Evolutionary conservation across 92 coral and sea anemone genomes (phyloP).

Genomic region (Palythoa grandiflora): DNA sequence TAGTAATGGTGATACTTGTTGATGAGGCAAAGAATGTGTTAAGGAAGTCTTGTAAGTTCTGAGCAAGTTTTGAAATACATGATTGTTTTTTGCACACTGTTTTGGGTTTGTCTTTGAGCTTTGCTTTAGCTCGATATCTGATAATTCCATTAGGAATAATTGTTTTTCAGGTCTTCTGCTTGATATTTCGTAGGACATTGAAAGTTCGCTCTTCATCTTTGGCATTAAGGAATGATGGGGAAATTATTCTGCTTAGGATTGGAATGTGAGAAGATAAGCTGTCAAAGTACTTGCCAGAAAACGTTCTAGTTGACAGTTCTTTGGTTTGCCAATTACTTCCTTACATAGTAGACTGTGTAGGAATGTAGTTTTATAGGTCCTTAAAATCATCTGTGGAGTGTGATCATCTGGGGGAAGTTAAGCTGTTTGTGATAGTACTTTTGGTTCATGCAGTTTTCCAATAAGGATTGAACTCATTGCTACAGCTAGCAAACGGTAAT

Average conservation of each 20-base stretch:
- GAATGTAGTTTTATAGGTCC: neutral
- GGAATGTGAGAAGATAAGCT: conserved; percentile 6
- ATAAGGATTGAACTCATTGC: neutral
- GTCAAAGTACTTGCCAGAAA: conserved; percentile 27
- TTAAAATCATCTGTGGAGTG: neutral
- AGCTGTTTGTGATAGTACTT: too few species aligned
- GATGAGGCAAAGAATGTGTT: conserved; percentile 40
- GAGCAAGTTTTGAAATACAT: conserved; percentile 42
- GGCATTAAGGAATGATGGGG: conserved; percentile 8
- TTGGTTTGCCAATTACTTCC: conserved; percentile 22
- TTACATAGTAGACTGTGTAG: neutral
- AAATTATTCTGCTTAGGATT: conserved; percentile 23
- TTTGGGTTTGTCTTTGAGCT: conserved; percentile 15
- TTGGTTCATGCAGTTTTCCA: neutral
- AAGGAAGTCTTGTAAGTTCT: conserved; percentile 19
- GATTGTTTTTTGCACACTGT: conserved; percentile 35
- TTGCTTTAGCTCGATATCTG: too few species aligned
- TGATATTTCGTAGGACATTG: too few species aligned
- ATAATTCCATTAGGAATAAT: too few species aligned
- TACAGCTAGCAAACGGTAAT: neutral
- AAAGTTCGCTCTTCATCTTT: too few species aligned
- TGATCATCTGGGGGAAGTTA: too few species aligned
- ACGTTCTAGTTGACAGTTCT: conserved; percentile 34
- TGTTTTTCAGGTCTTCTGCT: too few species aligned
- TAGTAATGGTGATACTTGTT: conserved; percentile 13